A percentile compares a stretch with the other conserved stretches of the same genome.
Conservation (phyloP, 2,888 invertebrate species). For the Monoplex corrugatus region DNA sequence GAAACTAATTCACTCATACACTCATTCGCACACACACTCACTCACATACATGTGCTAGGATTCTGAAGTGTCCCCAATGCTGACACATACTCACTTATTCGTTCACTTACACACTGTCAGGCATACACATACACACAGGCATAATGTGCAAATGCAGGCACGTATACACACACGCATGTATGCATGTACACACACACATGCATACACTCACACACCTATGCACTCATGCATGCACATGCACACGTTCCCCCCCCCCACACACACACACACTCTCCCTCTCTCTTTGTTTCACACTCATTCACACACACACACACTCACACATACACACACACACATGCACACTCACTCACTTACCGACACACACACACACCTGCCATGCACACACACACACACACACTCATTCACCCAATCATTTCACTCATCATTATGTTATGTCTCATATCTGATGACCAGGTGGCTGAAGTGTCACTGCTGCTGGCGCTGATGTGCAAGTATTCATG, state of each 20-base stretch:
- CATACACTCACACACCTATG: background rate
- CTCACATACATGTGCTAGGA: no score
- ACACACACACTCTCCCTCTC: background rate
- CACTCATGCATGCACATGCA: background rate
- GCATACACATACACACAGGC: background rate
- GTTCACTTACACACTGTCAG: background rate
- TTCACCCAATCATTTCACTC: background rate
- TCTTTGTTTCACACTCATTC: background rate
- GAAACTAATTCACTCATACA: no score
- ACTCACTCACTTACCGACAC: background rate
- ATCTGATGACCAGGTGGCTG: conserved; percentile 74
- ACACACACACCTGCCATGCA: background rate
- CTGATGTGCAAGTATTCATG: conserved; percentile 82
- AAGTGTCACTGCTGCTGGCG: conserved; percentile 80
- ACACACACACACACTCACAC: background rate
- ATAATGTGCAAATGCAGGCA: no score
- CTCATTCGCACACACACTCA: background rate
- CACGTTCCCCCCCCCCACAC: background rate
- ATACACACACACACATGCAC: background rate
- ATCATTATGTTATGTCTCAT: no score
- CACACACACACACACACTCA: background rate
- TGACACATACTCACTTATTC: background rate
- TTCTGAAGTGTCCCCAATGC: no score
- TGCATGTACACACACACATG: background rate
- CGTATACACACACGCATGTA: background rate